phyloP scores from a whole-genome alignment of 2,797 vertebrate genomes.

The Poeciliopsis paucimaculata region DNA sequence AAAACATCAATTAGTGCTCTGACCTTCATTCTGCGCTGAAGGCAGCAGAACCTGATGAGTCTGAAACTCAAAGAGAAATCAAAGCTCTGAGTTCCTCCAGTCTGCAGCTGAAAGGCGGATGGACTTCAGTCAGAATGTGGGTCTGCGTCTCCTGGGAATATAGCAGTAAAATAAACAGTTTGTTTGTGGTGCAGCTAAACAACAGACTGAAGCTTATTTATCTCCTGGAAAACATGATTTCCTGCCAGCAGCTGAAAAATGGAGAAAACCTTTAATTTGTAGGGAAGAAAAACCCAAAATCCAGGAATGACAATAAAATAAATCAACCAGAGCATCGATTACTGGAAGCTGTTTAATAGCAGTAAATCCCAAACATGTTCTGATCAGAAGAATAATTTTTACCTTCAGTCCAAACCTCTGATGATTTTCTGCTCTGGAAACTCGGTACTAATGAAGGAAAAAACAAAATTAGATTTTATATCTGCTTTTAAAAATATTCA shows the following conservation, averaged over 20 bases:
- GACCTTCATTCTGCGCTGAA: conserved; percentile 51
- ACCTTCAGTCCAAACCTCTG: background rate
- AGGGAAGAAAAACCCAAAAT: background rate
- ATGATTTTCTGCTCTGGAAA: too few species aligned
- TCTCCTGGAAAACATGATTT: background rate
- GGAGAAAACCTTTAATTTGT: background rate
- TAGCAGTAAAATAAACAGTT: background rate
- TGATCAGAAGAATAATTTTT: background rate
- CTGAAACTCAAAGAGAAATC: conserved; percentile 29
- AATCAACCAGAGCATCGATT: background rate
- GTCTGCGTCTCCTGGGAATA: conserved; percentile 7
- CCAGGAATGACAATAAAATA: background rate
- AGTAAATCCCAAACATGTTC: background rate
- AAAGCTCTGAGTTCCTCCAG: conserved; percentile 28
- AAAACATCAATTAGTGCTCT: conserved; percentile 60
- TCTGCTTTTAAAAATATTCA: background rate
- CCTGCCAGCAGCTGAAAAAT: background rate
- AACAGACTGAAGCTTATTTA: background rate
- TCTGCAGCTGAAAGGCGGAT: background rate
- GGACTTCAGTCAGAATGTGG: conserved; percentile 19
- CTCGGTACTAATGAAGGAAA: too few species aligned
- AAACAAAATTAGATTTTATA: background rate
- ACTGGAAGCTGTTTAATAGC: background rate
- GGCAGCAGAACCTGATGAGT: conserved; percentile 18
- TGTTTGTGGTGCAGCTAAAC: background rate